Conservation (phyloP, 1,140 invertebrate species). For the Chionoecetes opilio region DNA sequence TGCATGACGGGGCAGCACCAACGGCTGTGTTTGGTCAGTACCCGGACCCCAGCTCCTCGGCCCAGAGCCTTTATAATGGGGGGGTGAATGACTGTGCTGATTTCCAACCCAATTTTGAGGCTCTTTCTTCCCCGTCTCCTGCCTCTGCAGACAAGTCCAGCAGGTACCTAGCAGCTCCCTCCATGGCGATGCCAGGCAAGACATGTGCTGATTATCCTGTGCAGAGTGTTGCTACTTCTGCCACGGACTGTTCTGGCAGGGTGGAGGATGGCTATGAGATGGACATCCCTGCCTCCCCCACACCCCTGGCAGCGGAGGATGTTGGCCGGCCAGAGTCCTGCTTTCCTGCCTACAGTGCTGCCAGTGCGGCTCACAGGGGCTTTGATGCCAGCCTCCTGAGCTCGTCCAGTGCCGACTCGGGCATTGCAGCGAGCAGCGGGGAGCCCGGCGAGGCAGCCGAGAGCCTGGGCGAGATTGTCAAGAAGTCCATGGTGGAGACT, state of each 20-base stretch:
- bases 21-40: constrained; percentile 74
- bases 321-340: background rate
- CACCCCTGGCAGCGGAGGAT: constrained; percentile 14
- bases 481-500: constrained; percentile 73
- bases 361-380: constrained; percentile 28
- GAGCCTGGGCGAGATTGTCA: constrained; percentile 73
- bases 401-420: background rate
- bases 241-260: constrained; percentile 34
- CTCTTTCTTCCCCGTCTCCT: constrained; percentile 68
- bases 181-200: constrained; percentile 64
- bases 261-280: constrained; percentile 59
- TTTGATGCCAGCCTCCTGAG: constrained; percentile 51
- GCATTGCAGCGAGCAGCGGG: constrained; percentile 5
- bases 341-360: background rate
- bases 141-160: constrained; percentile 71
- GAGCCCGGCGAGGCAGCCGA: constrained; percentile 64
- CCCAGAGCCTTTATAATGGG: constrained; percentile 71
- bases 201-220: constrained; percentile 48
- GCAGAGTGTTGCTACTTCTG: background rate
- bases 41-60: constrained; percentile 58
- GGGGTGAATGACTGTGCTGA: constrained; percentile 70
- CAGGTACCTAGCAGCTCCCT: constrained; percentile 65
- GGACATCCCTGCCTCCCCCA: constrained; percentile 49
- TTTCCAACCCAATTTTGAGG: constrained; percentile 75
- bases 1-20: constrained; percentile 62